Conservation (phyloP, 2,888 invertebrate species). For the Cloeon dipterum region DNA sequence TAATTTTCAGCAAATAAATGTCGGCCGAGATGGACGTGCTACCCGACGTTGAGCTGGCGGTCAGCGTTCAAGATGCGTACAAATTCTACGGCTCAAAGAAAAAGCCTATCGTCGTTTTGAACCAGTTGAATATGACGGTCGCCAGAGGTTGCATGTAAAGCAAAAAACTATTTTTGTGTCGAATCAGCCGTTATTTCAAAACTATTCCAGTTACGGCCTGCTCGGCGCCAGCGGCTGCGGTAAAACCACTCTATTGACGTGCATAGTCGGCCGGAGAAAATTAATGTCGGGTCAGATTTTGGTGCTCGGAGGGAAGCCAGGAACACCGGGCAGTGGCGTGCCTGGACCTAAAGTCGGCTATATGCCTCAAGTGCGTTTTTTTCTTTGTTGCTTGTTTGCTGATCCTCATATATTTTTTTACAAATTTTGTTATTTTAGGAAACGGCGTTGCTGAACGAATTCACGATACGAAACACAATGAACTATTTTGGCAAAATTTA, state of each 20-base stretch:
- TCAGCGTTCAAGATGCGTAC: slow-evolving; percentile 59
- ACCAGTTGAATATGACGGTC: slow-evolving; percentile 79
- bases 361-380: slow-evolving; percentile 22
- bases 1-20: too few relatives aligned
- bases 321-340: slow-evolving; percentile 17
- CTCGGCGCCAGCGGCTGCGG: slow-evolving; percentile 25
- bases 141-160: slow-evolving; percentile 74
- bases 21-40: not conserved
- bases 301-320: slow-evolving; percentile 20
- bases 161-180: too few relatives aligned
- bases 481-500: slow-evolving; percentile 23
- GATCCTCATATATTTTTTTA: too few relatives aligned
- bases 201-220: slow-evolving; percentile 25
- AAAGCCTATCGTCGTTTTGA: slow-evolving; percentile 58
- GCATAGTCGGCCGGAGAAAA: slow-evolving; percentile 19
- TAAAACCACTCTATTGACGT: slow-evolving; percentile 22
- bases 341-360: slow-evolving; percentile 24
- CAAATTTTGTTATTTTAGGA: slow-evolving; percentile 12
- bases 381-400: too few relatives aligned
- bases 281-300: slow-evolving; percentile 18
- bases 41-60: slow-evolving; percentile 24
- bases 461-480: slow-evolving; percentile 24
- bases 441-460: slow-evolving; percentile 17
- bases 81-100: slow-evolving; percentile 64
- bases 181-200: too few relatives aligned